These are phyloP conservation scores for Astreopora myriophthalma DNA, from an alignment of 64 coral and sea anemone species.

Conservation along the genomic window DNA sequence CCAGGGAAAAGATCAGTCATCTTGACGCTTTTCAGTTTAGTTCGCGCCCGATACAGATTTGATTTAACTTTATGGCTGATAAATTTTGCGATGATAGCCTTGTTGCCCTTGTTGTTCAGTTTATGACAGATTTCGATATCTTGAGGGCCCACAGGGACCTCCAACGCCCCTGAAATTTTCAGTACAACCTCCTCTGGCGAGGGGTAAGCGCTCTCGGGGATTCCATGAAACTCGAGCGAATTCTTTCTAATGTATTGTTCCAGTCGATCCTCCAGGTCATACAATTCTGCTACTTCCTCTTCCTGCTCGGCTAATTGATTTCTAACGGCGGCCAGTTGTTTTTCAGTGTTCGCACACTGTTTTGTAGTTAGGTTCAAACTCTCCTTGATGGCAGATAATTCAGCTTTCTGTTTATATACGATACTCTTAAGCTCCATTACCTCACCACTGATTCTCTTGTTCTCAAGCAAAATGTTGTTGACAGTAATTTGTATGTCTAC, in stretches of 20 bases:
- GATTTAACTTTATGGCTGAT: neutral
- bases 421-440: neutral
- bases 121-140: neutral
- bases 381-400: neutral
- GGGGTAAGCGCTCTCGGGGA: neutral
- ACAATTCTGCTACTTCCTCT: neutral
- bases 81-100: neutral
- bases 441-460: neutral
- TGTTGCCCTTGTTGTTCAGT: neutral
- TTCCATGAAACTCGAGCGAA: neutral
- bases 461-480: neutral
- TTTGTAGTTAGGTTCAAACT: neutral
- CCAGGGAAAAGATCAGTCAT: neutral
- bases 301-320: neutral
- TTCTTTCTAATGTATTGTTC: neutral
- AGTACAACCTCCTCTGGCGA: neutral
- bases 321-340: neutral
- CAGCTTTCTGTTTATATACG: neutral
- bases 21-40: neutral
- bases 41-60: neutral
- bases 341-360: neutral
- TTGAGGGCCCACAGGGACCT: neutral
- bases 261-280: neutral
- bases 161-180: neutral
- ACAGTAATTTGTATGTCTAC: neutral